Base-by-base conservation (phyloP, 2,888 invertebrate genomes). In the Cactoblastis cactorum region DNA sequence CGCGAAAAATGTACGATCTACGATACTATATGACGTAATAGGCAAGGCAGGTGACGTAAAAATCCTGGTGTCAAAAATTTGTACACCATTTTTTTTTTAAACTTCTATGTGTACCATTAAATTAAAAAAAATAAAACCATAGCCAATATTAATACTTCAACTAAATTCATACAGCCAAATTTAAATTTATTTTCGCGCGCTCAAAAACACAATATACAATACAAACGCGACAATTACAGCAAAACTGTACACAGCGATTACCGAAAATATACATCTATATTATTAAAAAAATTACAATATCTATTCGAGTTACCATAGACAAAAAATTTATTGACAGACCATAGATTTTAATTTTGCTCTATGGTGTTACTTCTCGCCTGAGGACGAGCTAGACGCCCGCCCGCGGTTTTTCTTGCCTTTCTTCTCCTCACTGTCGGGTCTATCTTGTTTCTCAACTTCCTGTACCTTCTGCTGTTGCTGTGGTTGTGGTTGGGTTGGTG, bases 341-440 rank as follows among this genome's bases (percentile, higher is more conserved):
- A 38, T 4, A n/a, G 17, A 17, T 39, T 19, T 19, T 12, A 3
- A 33, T 46, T 4, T 19, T 8, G 3, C 17, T 34, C 53, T 46
- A 39, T 24, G 9, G 35, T 54, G 61, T 78, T 72, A 89, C 71
- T 88, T 89, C 63, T 89, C 89, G 5, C 80, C 83, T 0, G 87
- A 87, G 1, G 88, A 88, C 0, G 89, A 87, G 59, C 84, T 84
- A 0, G 87, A 88, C 8, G 79, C 84, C 15, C 89, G 67, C 1
- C 87, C 88, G 17, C 88, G 72, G 19, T 82, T 80, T 56, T 83
- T 87, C 56, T 75, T 84, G 54, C 53, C 53, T 52, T 74, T 74
- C 56, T 80, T 84, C 12, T 87, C 87, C 15, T 87, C 88, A 2
- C 49, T 49, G 24, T 70, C 68, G 33, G 77, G 78, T 33, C 75